phyloP scores from a whole-genome alignment of 2,113 vertebrate genomes.

The Pluvialis apricaria region DNA sequence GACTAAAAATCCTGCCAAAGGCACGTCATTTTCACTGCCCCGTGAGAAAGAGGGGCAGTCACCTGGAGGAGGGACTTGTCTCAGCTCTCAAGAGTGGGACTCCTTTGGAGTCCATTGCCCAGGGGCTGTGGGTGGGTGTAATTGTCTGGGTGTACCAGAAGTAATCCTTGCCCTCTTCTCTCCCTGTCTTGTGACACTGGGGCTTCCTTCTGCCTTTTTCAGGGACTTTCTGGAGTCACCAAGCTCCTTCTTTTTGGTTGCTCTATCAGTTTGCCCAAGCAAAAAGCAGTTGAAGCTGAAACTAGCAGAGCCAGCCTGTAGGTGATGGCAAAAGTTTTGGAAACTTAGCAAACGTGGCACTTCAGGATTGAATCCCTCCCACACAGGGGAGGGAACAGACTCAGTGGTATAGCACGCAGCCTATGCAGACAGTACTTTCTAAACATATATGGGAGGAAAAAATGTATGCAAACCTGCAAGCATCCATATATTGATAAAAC shows the following conservation, averaged over 20 bases:
- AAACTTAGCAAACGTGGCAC: neutral
- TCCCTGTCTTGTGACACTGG: neutral
- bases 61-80: neutral
- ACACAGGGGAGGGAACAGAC: neutral
- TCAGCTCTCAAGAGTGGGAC: neutral
- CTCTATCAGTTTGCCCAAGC: neutral
- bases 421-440: neutral
- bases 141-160: neutral
- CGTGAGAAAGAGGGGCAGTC: neutral
- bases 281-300: neutral
- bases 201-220: neutral
- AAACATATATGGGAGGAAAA: neutral
- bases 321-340: neutral
- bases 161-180: neutral
- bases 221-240: neutral
- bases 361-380: neutral
- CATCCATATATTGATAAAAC: neutral
- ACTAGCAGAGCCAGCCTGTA: neutral
- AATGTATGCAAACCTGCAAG: neutral
- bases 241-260: neutral
- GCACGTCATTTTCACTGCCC: neutral
- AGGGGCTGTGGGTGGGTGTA: rapidly evolving
- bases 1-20: neutral
- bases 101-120: neutral
- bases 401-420: neutral